Conservation (phyloP, 2,888 invertebrate species). For the Azorinus chamasolen region DNA sequence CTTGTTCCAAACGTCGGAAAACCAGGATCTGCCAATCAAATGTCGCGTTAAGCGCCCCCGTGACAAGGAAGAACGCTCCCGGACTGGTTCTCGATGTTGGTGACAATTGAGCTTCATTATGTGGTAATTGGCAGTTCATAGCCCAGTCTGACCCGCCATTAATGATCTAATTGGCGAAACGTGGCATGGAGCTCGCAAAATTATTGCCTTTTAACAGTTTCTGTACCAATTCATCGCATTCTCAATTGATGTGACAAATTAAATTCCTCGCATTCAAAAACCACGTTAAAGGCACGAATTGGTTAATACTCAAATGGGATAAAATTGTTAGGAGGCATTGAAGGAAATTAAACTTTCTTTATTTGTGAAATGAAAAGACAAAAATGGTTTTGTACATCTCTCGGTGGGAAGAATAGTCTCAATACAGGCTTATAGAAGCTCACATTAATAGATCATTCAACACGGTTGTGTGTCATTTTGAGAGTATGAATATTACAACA, state of each 20-base stretch:
- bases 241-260: slow-evolving; percentile 54
- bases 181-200: slow-evolving; percentile 43
- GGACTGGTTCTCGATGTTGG: slow-evolving; percentile 28
- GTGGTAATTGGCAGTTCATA: slow-evolving; percentile 52
- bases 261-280: slow-evolving; percentile 48
- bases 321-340: slow-evolving; percentile 19
- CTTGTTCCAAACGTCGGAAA: slow-evolving; percentile 23
- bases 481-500: too few relatives aligned
- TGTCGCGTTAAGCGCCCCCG: slow-evolving; percentile 26
- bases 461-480: too few relatives aligned
- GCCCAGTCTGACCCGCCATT: slow-evolving; percentile 45
- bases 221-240: slow-evolving; percentile 32
- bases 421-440: too few relatives aligned
- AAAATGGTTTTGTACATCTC: too few relatives aligned
- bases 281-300: slow-evolving; percentile 26
- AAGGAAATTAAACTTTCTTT: too few relatives aligned
- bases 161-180: slow-evolving; percentile 54
- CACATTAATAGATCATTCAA: too few relatives aligned
- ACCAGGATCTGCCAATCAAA: slow-evolving; percentile 45
- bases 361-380: too few relatives aligned
- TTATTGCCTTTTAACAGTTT: slow-evolving; percentile 59
- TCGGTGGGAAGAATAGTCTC: too few relatives aligned
- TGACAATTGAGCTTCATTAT: slow-evolving; percentile 49
- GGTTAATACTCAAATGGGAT: slow-evolving; percentile 29
- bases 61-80: slow-evolving; percentile 24